A percentile compares a stretch with the other conserved stretches of the same genome.
Conservation (phyloP, 1,140 invertebrate genomes). For the Antheraea mylitta region DNA sequence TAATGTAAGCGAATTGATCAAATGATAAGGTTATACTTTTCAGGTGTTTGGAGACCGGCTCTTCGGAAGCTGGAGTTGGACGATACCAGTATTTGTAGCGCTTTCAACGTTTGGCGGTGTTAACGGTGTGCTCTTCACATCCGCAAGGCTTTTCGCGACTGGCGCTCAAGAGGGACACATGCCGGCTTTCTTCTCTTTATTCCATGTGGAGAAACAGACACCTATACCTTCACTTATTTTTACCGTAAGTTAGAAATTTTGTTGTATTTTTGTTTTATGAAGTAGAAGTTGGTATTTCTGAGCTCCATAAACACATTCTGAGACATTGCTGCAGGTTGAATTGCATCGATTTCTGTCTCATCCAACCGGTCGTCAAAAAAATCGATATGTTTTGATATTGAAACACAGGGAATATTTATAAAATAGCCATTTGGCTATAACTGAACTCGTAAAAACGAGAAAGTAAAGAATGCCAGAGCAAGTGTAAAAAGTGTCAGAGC, state of each 20-base stretch:
- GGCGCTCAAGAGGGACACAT: conserved; percentile 92
- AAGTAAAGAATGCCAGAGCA: no score
- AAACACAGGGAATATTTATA: no score
- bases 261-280: neutral
- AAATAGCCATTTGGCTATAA: no score
- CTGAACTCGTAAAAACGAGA: no score
- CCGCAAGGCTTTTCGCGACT: conserved; percentile 87
- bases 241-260: conserved; percentile 79
- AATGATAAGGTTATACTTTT: conserved; percentile 22
- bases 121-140: conserved; percentile 95
- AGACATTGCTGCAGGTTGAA: no score
- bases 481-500: no score
- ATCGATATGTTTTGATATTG: no score
- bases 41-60: conserved; percentile 89
- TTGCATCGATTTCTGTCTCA: no score
- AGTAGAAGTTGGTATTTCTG: no score
- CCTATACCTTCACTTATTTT: conserved; percentile 91
- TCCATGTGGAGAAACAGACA: conserved; percentile 87
- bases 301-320: no score
- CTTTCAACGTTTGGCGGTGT: conserved; percentile 92
- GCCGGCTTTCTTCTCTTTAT: conserved; percentile 88
- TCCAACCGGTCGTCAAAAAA: no score
- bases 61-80: conserved; percentile 87
- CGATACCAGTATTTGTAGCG: conserved; percentile 94
- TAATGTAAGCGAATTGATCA: neutral